Evolutionary conservation across 2,888 invertebrate genomes (phyloP).

Genomic region (Petrolisthes manimaculis): DNA sequence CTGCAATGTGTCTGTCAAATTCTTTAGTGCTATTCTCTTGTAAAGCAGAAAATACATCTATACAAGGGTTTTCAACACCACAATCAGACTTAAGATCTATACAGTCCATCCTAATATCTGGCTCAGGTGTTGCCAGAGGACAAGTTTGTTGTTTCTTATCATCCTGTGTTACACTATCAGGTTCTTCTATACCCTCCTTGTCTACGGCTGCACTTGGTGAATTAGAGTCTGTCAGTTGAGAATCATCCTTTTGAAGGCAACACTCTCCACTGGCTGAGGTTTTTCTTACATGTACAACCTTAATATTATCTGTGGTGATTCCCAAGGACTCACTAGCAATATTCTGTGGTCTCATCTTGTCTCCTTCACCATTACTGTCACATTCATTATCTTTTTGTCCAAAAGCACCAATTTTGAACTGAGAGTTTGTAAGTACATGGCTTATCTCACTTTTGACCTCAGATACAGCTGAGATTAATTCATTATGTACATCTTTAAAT

Average conservation of each 20-base stretch:
- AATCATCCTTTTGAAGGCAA: slow-evolving; percentile 27
- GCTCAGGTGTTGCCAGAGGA: background rate
- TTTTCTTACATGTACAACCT: slow-evolving; percentile 15
- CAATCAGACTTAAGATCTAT: slow-evolving; percentile 23
- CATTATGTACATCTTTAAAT: slow-evolving; percentile 49
- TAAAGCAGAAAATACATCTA: slow-evolving; percentile 25
- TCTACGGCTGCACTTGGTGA: slow-evolving; percentile 6
- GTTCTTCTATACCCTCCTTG: background rate
- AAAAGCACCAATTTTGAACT: slow-evolving; percentile 24
- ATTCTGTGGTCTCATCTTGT: slow-evolving; percentile 22
- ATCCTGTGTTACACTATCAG: slow-evolving; percentile 10
- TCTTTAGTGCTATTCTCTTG: slow-evolving; percentile 10
- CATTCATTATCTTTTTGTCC: slow-evolving; percentile 9
- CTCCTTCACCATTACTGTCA: background rate
- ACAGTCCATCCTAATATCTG: background rate
- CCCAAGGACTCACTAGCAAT: background rate
- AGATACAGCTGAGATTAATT: slow-evolving; percentile 43
- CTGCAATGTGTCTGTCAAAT: slow-evolving; percentile 20
- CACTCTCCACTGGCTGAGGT: slow-evolving; percentile 6
- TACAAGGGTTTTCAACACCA: slow-evolving; percentile 22
- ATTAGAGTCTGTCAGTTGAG: slow-evolving; percentile 1
- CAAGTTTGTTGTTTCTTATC: background rate
- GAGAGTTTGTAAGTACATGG: slow-evolving; percentile 36
- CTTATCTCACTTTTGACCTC: slow-evolving; percentile 42
- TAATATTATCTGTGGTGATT: slow-evolving; percentile 11